Percentiles rank a stretch among this genome's conserved stretches.
Conservation (phyloP, 2,113 vertebrate genomes). For the Grammomys dolichurus region DNA sequence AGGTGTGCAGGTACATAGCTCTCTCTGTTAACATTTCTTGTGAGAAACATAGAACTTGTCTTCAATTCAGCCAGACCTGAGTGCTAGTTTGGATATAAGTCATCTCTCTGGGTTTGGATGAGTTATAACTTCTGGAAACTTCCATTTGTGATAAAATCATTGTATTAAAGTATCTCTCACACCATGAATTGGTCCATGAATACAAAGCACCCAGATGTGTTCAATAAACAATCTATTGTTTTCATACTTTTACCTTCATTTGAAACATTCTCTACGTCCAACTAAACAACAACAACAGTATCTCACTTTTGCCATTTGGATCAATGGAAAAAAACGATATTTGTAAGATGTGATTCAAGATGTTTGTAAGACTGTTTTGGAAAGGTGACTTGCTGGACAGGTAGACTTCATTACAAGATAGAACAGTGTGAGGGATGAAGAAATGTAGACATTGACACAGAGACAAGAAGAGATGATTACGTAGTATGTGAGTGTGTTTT, state of each 20-base stretch:
- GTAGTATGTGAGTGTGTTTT: not conserved
- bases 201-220: not conserved
- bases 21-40: not conserved
- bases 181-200: not conserved
- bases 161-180: not conserved
- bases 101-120: not conserved
- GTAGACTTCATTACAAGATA: not conserved
- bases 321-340: not conserved
- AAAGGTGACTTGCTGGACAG: rapidly evolving
- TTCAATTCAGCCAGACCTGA: not conserved
- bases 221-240: not conserved
- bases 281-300: not conserved
- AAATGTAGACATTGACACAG: not conserved
- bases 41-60: not conserved
- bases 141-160: not conserved
- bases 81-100: not conserved
- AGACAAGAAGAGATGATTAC: not conserved
- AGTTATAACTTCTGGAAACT: not conserved
- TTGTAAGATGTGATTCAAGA: not conserved
- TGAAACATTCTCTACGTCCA: not conserved
- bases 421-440: not conserved
- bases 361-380: not conserved
- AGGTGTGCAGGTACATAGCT: not conserved
- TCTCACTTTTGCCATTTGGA: not conserved
- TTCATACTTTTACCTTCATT: not conserved